Evolutionary conservation across 2,797 vertebrate genomes (phyloP), one percentile per base, ranked within the genome.

Genomic region (Centropyge bicolor): DNA sequence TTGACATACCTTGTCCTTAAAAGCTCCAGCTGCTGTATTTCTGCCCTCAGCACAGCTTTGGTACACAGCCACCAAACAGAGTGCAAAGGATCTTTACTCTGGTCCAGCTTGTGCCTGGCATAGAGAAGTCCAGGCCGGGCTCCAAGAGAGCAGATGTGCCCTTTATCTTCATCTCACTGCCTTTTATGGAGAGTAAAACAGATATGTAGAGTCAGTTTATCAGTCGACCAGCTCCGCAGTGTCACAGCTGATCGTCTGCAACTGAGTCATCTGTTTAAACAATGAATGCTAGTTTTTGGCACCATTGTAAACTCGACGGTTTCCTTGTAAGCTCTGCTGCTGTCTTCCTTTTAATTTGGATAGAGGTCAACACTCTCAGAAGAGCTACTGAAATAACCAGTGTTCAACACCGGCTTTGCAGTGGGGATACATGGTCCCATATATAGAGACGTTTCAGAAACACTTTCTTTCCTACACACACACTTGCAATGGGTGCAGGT

Each of bases 81-180:
- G 48, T 69, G 61, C 63, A 75, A 49, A 81, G 48, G 38, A 16
- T 59, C 40, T 77, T 22, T 35, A 40, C 24, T 73, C 52, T 17
- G 17, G 57, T 57, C 75, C 84, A 90, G 63, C 74, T 74, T 71
- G 83, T 79, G 49, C 61, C 59, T 84, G 75, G 72, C 85, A 70
- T 46, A 85, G 73, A 74, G 69, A 70, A 45, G 27, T 68, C 60
- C 54, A 76, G 88, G 81, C 80, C 66, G 20, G 8, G 35, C 64
- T 86, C 82, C 90, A 87, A 70, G 69, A 70, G 74, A 89, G 83
- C 80, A 84, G 66, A 86, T 69, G 75, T 62, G 60, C 49, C 49
- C 48, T 80, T 52, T 27, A 27, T 56, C 57, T 54, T 8, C 41
- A 22, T 11, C 56, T 74, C 16, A 13, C 16, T 17, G 35, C 43